A percentile compares a stretch with the other conserved stretches of the same genome.
Evolutionary conservation across 2,797 vertebrate genomes (phyloP).

Genomic region (Anguilla anguilla): DNA sequence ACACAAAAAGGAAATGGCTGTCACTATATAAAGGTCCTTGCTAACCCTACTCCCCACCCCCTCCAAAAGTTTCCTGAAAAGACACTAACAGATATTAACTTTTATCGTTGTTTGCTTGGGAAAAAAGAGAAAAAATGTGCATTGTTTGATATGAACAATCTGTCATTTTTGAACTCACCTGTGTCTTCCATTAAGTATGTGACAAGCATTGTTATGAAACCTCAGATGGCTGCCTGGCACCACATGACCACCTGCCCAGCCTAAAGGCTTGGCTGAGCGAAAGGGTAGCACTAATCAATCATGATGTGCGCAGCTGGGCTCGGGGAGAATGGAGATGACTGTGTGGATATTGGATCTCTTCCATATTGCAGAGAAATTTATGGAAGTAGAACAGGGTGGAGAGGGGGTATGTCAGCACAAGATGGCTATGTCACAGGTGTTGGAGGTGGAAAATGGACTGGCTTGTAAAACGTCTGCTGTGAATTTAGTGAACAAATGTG

Average conservation of each 20-base stretch:
- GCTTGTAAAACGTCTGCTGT: background rate
- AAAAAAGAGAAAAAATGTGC: background rate
- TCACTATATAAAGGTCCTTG: background rate
- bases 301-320: conserved; percentile 48
- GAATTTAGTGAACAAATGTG: background rate
- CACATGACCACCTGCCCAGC: conserved; percentile 38
- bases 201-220: background rate
- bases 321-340: conserved; percentile 44
- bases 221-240: conserved; percentile 29
- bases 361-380: conserved; percentile 44
- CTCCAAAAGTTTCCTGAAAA: background rate
- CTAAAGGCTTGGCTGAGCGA: conserved; percentile 29
- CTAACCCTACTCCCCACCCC: background rate
- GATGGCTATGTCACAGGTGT: conserved; percentile 44
- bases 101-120: background rate
- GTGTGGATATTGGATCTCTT: conserved; percentile 51
- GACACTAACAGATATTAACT: background rate
- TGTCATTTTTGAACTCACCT: conserved; percentile 3
- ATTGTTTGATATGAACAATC: background rate
- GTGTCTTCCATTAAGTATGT: background rate
- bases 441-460: conserved; percentile 27
- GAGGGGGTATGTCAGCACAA: conserved; percentile 4
- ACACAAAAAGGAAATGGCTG: background rate
- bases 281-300: conserved; percentile 48
- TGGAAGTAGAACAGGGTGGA: conserved; percentile 25